Conservation (phyloP, 2,797 vertebrate genomes). For the Diceros bicornis region DNA sequence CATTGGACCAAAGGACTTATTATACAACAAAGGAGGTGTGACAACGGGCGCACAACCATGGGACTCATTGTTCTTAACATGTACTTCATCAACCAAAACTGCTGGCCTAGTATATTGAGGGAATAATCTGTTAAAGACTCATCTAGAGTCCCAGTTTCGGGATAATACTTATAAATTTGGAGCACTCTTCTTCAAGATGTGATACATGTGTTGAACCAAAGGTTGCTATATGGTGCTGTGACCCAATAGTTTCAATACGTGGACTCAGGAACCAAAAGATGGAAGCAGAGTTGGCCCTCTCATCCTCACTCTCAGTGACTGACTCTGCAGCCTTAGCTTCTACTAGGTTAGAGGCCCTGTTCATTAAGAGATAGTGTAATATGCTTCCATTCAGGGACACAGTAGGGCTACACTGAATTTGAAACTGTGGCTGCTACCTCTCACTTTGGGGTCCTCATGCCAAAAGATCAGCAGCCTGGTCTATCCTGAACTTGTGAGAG, state of each 20-base stretch:
- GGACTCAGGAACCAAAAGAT: not conserved
- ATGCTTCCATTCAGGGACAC: not conserved
- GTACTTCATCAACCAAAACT: not conserved
- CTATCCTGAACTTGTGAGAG: not conserved
- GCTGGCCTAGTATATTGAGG: not conserved
- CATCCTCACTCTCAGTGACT: not conserved
- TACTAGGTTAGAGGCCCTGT: not conserved
- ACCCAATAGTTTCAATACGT: not conserved
- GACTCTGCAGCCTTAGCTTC: not conserved
- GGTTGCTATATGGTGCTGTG: not conserved
- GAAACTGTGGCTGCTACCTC: not conserved
- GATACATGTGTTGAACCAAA: not conserved
- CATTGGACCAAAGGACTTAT: not conserved
- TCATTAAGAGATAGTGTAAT: not conserved
- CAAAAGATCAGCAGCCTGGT: not conserved
- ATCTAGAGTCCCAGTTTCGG: not conserved
- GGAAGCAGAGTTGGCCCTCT: not conserved
- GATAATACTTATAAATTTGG: not conserved
- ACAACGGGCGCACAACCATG: not conserved
- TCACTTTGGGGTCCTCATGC: not conserved
- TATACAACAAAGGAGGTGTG: not conserved
- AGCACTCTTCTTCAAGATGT: not conserved
- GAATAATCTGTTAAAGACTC: not conserved
- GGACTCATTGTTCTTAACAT: not conserved
- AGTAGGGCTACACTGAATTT: not conserved